Base-by-base conservation (phyloP, 2,113 vertebrate species). In the Sylvilagus bachmani region DNA sequence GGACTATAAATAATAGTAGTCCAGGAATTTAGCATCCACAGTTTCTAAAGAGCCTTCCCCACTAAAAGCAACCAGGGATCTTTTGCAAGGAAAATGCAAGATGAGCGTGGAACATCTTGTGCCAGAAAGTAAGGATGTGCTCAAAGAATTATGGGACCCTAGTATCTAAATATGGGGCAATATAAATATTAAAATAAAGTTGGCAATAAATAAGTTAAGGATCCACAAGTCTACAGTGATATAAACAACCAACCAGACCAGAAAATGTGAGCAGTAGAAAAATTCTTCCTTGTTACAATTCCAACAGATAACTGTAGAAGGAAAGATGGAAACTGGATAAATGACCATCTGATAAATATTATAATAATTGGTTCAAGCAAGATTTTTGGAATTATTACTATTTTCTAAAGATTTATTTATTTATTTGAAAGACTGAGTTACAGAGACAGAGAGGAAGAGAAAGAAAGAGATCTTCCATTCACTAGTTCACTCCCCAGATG, bases 11-110 rank as follows among this genome's bases (percentile, higher is more conserved):
- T 24, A 36, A 89, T 36, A 31, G 49, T 71, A 69, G 10, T 78
- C 12, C 17, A 51, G 53, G 81, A 88, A 90, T 6, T 33, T 36
- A 78, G 61, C 14, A 44, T 16, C 36, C 69, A 70, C 0, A 17
- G 49, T 73, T 95, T 95, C 62, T 85, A 95, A 89, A 90, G 64
- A 78, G 5, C 31, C 88, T 58, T 95, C 13, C 19, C 38, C 33
- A 66, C 29, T 84, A 66, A 91, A 85, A 81, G 53, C 79, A 86
- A 77, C 33, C 55, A 85, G 14, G 21, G 79, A 19, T 85, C 31
- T 82, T 31, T 86, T 29, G 66, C n/a, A 81, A 91, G 8, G 11
- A 36, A 91, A 82, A 21, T 51, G 73, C 5, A 64, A 71, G 33
- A 33, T 81, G 73, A 73, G 21, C n/a, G 27, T 86, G 51, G 67